A percentile compares a stretch with the other conserved stretches of the same genome.
Conservation (phyloP, 2,797 vertebrate species). For the Glossophaga mutica region DNA sequence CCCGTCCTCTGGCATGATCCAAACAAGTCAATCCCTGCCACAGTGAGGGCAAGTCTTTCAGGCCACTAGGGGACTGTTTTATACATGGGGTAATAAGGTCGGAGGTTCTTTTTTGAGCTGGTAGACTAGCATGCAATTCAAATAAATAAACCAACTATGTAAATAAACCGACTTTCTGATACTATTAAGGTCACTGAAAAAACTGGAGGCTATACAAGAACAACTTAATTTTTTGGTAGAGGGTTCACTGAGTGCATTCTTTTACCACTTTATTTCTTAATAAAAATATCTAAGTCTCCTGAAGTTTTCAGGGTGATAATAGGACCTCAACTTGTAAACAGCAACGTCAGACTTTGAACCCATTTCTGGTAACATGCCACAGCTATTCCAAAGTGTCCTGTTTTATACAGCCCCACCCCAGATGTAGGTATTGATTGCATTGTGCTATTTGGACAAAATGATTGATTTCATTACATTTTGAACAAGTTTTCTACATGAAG, state of each 20-base stretch:
- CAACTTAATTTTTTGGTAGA: neutral
- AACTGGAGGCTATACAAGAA: conserved; percentile 30
- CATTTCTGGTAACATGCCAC: conserved; percentile 59
- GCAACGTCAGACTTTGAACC: conserved; percentile 66
- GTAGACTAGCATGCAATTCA: neutral
- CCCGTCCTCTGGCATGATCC: neutral
- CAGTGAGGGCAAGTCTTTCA: neutral
- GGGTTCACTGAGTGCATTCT: neutral
- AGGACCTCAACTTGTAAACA: conserved; percentile 58
- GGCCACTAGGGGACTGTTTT: neutral
- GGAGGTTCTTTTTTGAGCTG: neutral
- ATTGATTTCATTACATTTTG: conserved; percentile 68
- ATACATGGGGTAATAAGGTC: neutral
- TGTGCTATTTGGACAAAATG: conserved; percentile 63
- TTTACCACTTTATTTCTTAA: conserved; percentile 44
- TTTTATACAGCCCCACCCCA: conserved; percentile 69
- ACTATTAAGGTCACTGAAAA: neutral
- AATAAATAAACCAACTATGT: neutral
- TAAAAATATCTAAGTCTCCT: neutral
- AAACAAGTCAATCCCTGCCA: neutral
- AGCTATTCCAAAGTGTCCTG: conserved; percentile 68
- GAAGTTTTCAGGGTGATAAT: neutral
- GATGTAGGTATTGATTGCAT: conserved; percentile 64
- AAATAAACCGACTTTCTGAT: neutral
- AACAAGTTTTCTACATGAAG: conserved; percentile 49